These are phyloP conservation scores for Prinia subflava DNA, from an alignment of 2,113 vertebrate species.

Conservation along the genomic window DNA sequence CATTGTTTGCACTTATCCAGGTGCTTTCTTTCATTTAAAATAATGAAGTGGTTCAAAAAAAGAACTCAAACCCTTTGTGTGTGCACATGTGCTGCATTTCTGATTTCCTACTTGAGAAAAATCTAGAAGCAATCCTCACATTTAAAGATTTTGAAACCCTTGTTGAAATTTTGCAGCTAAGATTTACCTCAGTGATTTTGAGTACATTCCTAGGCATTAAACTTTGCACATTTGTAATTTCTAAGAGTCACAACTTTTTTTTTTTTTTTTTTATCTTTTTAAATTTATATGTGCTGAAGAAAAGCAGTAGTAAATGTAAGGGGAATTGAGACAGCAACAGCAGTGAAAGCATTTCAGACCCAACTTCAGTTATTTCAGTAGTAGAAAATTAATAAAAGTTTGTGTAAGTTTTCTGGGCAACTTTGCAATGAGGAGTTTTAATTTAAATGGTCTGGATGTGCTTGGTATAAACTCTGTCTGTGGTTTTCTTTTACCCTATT, in stretches of 20 bases:
- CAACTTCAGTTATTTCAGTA: neutral
- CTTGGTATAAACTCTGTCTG: neutral
- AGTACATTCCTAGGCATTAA: neutral
- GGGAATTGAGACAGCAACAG: neutral
- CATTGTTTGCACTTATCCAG: constrained; percentile 1
- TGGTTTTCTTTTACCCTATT: neutral
- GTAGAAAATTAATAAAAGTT: neutral
- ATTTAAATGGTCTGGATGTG: neutral
- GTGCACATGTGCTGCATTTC: neutral
- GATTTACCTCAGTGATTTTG: neutral
- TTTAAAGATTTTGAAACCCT: neutral
- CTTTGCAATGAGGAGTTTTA: neutral
- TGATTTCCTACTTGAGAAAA: neutral
- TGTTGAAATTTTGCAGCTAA: neutral
- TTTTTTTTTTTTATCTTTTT: neutral
- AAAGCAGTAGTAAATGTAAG: neutral
- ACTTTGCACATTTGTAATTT: neutral
- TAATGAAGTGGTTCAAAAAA: neutral
- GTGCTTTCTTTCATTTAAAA: neutral
- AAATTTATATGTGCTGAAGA: neutral
- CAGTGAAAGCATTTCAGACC: neutral
- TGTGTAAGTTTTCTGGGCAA: neutral
- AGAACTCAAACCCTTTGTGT: neutral
- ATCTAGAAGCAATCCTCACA: neutral
- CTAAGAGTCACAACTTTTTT: neutral